These are phyloP conservation scores for Dynastes hyllus DNA, from an alignment of 2,888 invertebrate species.

Conservation along the genomic window DNA sequence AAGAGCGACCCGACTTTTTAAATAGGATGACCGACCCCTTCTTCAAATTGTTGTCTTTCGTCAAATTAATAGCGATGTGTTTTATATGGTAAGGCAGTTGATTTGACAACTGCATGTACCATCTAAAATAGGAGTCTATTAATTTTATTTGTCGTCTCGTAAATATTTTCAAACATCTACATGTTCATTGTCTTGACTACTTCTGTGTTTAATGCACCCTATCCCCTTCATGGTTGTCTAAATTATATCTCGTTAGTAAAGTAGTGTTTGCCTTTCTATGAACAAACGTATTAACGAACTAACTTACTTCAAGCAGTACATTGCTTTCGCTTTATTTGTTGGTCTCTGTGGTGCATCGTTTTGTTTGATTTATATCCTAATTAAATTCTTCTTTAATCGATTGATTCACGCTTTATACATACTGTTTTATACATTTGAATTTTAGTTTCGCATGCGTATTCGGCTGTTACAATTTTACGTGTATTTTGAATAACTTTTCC, in stretches of 20 bases:
- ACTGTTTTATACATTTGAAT: too few relatives aligned
- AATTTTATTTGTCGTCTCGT: slow-evolving; percentile 1
- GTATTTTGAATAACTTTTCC: background rate
- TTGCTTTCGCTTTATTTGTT: slow-evolving; percentile 41
- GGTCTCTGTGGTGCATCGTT: slow-evolving; percentile 11
- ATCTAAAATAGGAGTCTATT: background rate
- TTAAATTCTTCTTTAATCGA: slow-evolving; percentile 9
- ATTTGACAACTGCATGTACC: background rate
- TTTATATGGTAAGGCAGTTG: background rate
- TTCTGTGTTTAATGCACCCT: slow-evolving; percentile 3
- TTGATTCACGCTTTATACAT: too few relatives aligned
- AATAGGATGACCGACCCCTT: background rate
- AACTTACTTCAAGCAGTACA: slow-evolving; percentile 22
- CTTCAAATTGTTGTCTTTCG: background rate
- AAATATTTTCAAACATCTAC: background rate
- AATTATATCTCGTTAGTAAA: background rate
- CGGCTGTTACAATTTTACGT: slow-evolving; percentile 8
- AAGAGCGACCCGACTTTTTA: background rate
- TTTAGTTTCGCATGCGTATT: slow-evolving; percentile 11
- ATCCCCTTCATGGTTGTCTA: background rate
- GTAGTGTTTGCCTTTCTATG: background rate
- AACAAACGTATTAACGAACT: background rate
- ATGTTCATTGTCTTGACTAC: background rate
- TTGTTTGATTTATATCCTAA: slow-evolving; percentile 4
- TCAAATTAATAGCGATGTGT: slow-evolving; percentile 5